These are phyloP conservation scores for Spinibarbus caldwelli DNA, from an alignment of 2,797 vertebrate genomes.

Conservation along the genomic window DNA sequence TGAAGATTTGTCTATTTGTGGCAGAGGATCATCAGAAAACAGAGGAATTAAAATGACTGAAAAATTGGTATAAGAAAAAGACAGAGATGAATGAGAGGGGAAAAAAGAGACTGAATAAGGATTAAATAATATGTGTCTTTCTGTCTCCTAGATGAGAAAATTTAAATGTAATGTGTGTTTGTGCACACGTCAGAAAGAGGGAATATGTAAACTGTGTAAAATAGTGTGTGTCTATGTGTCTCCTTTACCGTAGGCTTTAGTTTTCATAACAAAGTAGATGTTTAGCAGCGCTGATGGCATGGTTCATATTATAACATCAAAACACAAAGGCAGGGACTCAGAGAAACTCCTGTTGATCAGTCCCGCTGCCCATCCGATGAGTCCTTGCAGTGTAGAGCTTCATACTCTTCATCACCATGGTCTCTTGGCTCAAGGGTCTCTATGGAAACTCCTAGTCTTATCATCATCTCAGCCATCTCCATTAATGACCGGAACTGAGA, in stretches of 20 bases:
- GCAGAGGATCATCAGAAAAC: no score
- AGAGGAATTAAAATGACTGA: no score
- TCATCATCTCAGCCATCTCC: constrained; percentile 24
- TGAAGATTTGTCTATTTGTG: no score
- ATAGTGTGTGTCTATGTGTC: background rate
- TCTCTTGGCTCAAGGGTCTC: constrained; percentile 28
- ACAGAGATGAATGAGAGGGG: no score
- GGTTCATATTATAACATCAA: constrained; percentile 7
- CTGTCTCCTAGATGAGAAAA: background rate
- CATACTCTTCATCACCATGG: constrained; percentile 28
- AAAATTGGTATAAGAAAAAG: no score
- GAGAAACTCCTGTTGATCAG: constrained; percentile 28
- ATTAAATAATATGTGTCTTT: background rate
- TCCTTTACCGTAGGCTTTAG: background rate
- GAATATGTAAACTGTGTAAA: background rate
- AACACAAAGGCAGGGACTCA: constrained; percentile 20
- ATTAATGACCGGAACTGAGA: constrained; percentile 27
- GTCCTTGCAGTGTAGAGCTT: constrained; percentile 12
- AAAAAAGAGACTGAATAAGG: no score
- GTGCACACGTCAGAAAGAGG: constrained; percentile 41
- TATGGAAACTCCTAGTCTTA: constrained; percentile 27
- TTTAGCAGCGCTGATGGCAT: constrained; percentile 2
- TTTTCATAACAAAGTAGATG: constrained; percentile 1
- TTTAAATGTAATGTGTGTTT: background rate
- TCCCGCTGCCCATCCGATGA: background rate